Conservation (phyloP, 2,888 invertebrate species). For the Apamea monoglypha region DNA sequence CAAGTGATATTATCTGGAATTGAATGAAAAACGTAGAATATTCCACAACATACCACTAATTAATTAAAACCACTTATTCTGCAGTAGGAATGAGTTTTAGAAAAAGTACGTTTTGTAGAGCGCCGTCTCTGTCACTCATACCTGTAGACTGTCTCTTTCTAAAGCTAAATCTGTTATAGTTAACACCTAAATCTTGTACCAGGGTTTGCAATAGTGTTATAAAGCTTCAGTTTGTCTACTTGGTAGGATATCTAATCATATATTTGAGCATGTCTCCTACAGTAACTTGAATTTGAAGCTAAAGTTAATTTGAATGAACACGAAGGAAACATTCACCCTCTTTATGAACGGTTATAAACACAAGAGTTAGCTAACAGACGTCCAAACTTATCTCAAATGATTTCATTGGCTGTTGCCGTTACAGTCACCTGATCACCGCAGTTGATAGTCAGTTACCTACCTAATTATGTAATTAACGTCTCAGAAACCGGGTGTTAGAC, state of each 20-base stretch:
- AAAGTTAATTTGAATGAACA: not conserved
- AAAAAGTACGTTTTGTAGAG: not conserved
- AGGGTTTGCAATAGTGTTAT: not conserved
- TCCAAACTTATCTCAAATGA: not conserved
- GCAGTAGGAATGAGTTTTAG: not conserved
- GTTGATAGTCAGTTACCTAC: not conserved
- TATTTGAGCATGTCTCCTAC: not conserved
- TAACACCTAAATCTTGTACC: not conserved
- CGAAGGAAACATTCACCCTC: not conserved
- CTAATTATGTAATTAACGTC: not conserved
- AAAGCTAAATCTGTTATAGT: not conserved
- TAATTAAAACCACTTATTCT: not conserved
- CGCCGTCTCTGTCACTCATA: not conserved
- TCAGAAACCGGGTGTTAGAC: not conserved
- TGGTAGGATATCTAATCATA: not conserved
- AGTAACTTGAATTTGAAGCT: not conserved
- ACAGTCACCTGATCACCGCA: not conserved
- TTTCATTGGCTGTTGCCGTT: not conserved
- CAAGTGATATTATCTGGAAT: conserved; percentile 33
- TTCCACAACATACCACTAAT: not conserved
- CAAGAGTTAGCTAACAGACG: not conserved
- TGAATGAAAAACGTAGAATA: conserved; percentile 8
- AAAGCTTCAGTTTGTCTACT: not conserved
- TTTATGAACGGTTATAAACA: not conserved
- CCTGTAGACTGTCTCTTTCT: not conserved